Base-by-base conservation (phyloP, 2,888 invertebrate genomes). In the Netelia melanura region DNA sequence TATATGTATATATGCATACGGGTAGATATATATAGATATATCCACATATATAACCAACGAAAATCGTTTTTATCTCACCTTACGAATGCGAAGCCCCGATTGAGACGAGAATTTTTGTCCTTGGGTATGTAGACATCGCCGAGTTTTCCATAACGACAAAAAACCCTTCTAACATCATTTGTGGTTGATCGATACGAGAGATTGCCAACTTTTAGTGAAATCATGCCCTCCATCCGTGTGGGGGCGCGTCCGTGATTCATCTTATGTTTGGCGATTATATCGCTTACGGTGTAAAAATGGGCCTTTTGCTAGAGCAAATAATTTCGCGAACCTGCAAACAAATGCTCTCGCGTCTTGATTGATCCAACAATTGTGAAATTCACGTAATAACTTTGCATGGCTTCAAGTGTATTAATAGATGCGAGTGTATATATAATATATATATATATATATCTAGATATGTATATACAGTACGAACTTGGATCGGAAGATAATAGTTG, bases 41-140 rank as follows among this genome's bases (percentile, higher is more conserved):
- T 23, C 14, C 14, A 14, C 52, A 14, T 52, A 52, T 25, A 52
- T 68, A 68, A 68, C 48, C 67, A 48, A 67, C 6, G 14, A 52
- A 25, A 52, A 14, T 61, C 11, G 10, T 65, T 74, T 64, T 43
- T 25, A 23, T 72, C 79, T 85, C 74, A 90, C 90, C 90, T 90
- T 52, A 90, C 90, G 77, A 90, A 90, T 38, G 89, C 90, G 83
- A 90, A 90, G 43, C 90, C 90, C 81, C 90, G 81, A 83, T 89
- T 89, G 68, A 89, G 87, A 54, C 88, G 88, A 17, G 89, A 88
- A 84, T 89, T 89, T 83, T 89, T 89, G 83, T 90, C 89, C 80
- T 88, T 89, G 9, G 90, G 90, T 77, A 90, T 90, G 87, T 90
- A 90, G 72, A 90, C 89, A 84, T 90, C 90, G 62, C 90, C 90